Percentiles rank a stretch among this genome's conserved stretches.
Evolutionary conservation across 2,113 vertebrate species (phyloP).

Genomic region (Anolis carolinensis): DNA sequence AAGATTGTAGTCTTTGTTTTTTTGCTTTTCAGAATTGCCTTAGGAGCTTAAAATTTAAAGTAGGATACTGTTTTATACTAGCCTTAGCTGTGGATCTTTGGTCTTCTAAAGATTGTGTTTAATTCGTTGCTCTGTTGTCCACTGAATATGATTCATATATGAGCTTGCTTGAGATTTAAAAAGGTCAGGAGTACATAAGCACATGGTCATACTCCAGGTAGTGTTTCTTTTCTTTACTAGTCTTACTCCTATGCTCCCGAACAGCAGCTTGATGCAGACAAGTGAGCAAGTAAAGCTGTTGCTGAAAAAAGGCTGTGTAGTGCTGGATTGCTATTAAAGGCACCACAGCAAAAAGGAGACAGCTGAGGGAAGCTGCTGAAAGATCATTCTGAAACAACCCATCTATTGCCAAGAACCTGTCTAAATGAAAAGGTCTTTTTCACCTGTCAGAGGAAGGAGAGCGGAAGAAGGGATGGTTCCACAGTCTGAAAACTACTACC

Average conservation of each 20-base stretch:
- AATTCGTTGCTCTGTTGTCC: no score
- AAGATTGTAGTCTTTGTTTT: constrained; percentile 23
- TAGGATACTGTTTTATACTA: not conserved
- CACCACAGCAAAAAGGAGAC: not conserved
- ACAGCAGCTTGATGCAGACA: not conserved
- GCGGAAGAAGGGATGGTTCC: no score
- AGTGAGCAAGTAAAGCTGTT: not conserved
- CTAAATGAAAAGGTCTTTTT: no score
- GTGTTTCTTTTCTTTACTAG: not conserved
- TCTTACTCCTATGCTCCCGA: not conserved
- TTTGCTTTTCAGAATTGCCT: constrained; percentile 2
- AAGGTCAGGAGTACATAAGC: not conserved
- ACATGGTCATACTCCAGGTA: not conserved
- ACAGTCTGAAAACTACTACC: no score
- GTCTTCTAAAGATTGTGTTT: not conserved
- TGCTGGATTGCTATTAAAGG: not conserved
- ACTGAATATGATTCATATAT: no score
- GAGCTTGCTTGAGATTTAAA: no score
- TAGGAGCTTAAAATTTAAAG: not conserved
- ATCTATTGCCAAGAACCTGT: no score
- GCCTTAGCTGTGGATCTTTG: not conserved
- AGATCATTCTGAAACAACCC: no score
- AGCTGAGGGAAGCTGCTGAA: not conserved
- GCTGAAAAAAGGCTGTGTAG: not conserved
- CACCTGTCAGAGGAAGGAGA: no score